Evolutionary conservation across 2,888 invertebrate genomes (phyloP), one percentile per base, ranked within the genome.

Genomic region (Xanthia icteritia): DNA sequence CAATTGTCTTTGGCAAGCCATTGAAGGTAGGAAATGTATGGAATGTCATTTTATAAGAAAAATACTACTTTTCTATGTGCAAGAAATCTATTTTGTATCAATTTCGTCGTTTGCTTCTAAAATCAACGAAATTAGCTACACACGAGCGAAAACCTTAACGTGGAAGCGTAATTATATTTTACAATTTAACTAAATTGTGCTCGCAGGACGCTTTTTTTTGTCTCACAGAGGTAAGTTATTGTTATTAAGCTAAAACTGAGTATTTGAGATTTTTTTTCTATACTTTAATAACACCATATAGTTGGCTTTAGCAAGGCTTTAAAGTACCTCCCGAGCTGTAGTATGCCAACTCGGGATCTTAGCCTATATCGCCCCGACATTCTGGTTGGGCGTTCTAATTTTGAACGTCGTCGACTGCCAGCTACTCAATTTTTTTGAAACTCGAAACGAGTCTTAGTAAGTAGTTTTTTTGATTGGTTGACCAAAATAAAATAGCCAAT

Each of bases 111-210:
- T 39, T 80, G 61, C 72, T 88, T 66, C 69, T 65, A 84, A 82
- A 80, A 70, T 73, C 65, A 65, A 65, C 6, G n/a, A 69, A 73
- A 79, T 42, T 45, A 56, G 31, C 54, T 73, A 79, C 27, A 77
- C 5, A 68, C 58, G 77, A 77, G 73, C 60, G 72, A 71, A 77
- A 83, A 58, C 23, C 77, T 76, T 68, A 75, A 70, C 65, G 56
- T 79, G 81, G 76, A 89, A 86, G 84, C 73, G 66, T 83, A 76
- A 72, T 79, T 56, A 86, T 81, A 83, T 77, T 63, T 84, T 86
- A 89, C 76, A 87, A 83, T 83, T 89, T 87, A 87, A 87, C 89
- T 92, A 92, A 87, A 83, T 93, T 93, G 93, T 93, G 93, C 93
- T 89, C 77, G 70, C 79, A 78, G 73, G n/a, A 56, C 72, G 71